Evolutionary conservation across 2,113 vertebrate genomes (phyloP).

Genomic region (Cyphomyrus plagiostoma): DNA sequence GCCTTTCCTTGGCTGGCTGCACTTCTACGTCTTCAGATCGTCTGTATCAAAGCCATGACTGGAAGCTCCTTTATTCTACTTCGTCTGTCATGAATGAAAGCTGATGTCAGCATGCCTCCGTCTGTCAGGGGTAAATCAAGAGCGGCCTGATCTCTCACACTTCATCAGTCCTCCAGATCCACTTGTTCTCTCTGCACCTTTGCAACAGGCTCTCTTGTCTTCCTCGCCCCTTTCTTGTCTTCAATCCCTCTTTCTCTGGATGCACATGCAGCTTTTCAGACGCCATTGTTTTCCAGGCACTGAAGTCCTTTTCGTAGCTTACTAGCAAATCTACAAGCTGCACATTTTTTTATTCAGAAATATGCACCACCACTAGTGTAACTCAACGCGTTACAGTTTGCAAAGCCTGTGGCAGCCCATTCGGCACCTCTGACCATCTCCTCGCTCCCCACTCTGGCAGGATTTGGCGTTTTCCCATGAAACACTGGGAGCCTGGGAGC

Average conservation of each 20-base stretch:
- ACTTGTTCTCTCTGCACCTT: not conserved
- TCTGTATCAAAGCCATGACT: not conserved
- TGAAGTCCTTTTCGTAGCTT: not conserved
- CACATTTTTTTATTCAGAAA: not conserved
- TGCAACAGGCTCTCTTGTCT: constrained; percentile 16
- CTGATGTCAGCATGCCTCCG: constrained; percentile 34
- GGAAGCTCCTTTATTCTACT: constrained; percentile 27
- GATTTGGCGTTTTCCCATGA: constrained; percentile 48
- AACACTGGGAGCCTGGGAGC: constrained; percentile 55
- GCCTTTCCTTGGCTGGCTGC: constrained; percentile 11
- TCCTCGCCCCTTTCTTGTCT: constrained; percentile 24
- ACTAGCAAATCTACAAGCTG: not conserved
- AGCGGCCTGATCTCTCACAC: constrained; percentile 45
- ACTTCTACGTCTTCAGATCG: constrained; percentile 20
- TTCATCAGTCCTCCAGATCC: constrained; percentile 41
- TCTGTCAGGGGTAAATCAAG: constrained; percentile 33
- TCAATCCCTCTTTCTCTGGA: constrained; percentile 17
- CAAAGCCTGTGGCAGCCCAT: not conserved
- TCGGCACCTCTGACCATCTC: not conserved
- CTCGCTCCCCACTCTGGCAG: not conserved
- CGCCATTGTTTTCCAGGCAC: constrained; percentile 23
- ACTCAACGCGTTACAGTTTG: not conserved
- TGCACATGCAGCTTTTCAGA: constrained; percentile 25
- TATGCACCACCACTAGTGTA: not conserved
- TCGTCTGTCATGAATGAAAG: constrained; percentile 23